Conservation (phyloP, 2,888 invertebrate genomes). For the Eilema griseolum region DNA sequence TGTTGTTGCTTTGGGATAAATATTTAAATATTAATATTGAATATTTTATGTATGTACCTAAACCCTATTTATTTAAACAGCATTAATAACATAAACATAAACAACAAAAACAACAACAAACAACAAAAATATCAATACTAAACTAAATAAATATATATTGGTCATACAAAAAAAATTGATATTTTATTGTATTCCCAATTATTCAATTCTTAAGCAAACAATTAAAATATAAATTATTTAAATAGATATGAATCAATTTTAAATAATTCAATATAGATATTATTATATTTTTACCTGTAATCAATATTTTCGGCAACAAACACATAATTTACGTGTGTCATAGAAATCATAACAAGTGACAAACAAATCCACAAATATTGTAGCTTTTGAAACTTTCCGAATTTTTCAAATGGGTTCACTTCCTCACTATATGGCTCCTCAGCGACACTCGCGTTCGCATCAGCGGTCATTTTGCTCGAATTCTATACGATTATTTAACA, state of each 20-base stretch:
- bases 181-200: neutral
- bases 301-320: slow-evolving; percentile 74
- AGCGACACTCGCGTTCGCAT: slow-evolving; percentile 12
- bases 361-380: slow-evolving; percentile 73
- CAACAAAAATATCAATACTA: no score
- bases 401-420: slow-evolving; percentile 55
- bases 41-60: no score
- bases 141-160: no score
- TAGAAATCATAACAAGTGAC: slow-evolving; percentile 68
- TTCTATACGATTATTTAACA: neutral
- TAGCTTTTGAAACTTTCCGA: slow-evolving; percentile 68
- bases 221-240: neutral
- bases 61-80: no score
- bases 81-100: no score
- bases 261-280: neutral
- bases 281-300: slow-evolving; percentile 63
- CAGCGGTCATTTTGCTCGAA: slow-evolving; percentile 37
- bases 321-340: slow-evolving; percentile 77
- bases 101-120: no score
- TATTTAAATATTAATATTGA: no score
- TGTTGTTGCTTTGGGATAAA: no score
- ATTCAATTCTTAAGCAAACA: neutral
- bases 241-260: neutral
- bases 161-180: no score
- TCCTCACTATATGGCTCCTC: slow-evolving; percentile 43